phyloP scores from a whole-genome alignment of 2,888 invertebrate genomes.

The Scaptomyza parva region DNA sequence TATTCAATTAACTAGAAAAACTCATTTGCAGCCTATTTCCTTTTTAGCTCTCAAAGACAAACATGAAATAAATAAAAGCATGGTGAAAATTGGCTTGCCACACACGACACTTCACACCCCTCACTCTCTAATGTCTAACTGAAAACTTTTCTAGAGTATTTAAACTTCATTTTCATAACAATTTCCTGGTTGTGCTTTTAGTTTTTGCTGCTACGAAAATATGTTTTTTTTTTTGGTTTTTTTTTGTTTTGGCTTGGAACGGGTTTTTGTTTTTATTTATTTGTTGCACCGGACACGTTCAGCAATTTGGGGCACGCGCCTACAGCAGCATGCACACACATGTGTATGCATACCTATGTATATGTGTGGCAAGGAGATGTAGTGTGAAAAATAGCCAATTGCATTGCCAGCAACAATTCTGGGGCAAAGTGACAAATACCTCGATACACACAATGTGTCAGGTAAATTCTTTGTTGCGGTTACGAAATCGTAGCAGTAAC shows the following conservation, averaged over 20 bases:
- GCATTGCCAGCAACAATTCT: constrained; percentile 68
- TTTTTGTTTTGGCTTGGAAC: constrained; percentile 18
- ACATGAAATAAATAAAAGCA: background rate
- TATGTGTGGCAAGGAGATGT: constrained; percentile 27
- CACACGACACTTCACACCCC: background rate
- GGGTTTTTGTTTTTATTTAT: constrained; percentile 37
- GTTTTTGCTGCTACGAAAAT: constrained; percentile 34
- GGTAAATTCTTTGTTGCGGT: constrained; percentile 74
- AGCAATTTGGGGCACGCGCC: constrained; percentile 78
- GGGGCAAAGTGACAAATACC: constrained; percentile 75
- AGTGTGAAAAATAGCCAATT: constrained; percentile 77
- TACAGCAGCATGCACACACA: constrained; percentile 50
- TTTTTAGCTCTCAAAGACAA: background rate
- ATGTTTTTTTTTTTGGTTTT: constrained; percentile 4
- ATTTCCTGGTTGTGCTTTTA: constrained; percentile 27
- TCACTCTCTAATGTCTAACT: background rate
- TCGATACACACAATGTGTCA: constrained; percentile 76
- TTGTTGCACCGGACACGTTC: constrained; percentile 65
- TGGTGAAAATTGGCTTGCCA: background rate
- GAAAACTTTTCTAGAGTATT: constrained; percentile 27
- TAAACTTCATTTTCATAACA: constrained; percentile 20
- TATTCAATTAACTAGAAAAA: background rate
- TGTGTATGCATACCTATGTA: background rate
- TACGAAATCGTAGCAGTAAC: constrained; percentile 63
- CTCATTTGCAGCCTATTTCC: background rate